phyloP scores from a whole-genome alignment of 2,113 vertebrate genomes.

The Apaloderma vittatum region DNA sequence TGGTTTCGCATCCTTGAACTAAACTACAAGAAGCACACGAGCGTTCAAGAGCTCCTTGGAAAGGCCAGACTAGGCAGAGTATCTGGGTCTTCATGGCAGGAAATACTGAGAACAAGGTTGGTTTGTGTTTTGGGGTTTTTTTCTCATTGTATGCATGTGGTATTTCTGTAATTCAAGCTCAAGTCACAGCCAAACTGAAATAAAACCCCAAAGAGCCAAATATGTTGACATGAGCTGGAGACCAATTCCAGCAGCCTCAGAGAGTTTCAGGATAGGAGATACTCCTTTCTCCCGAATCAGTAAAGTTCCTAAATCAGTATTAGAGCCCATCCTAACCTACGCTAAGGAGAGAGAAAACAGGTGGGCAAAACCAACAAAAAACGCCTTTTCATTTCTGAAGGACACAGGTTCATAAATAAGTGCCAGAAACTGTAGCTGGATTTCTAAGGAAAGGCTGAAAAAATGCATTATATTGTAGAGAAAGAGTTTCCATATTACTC shows the following conservation, averaged over 20 bases:
- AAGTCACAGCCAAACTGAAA: slow-evolving; percentile 9
- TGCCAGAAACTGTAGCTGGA: background rate
- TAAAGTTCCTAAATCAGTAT: background rate
- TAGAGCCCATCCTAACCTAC: background rate
- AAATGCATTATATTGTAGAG: background rate
- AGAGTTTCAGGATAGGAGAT: background rate
- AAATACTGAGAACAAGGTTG: background rate
- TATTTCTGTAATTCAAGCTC: slow-evolving; percentile 10
- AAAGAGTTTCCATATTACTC: slow-evolving; percentile 21
- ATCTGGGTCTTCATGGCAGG: background rate
- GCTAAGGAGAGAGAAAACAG: background rate
- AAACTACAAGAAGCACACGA: background rate
- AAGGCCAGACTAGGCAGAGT: background rate
- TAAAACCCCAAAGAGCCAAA: slow-evolving; percentile 23
- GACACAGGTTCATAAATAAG: background rate
- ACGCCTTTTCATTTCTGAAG: background rate
- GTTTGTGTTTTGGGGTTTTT: background rate
- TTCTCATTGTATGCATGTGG: background rate
- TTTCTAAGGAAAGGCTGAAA: background rate
- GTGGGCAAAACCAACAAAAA: background rate
- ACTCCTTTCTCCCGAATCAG: background rate
- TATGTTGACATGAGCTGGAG: background rate
- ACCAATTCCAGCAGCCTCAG: background rate
- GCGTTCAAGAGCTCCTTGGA: background rate
- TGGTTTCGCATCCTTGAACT: background rate